phyloP scores from a whole-genome alignment of 1,140 invertebrate species.

The Oreohelix idahoensis region DNA sequence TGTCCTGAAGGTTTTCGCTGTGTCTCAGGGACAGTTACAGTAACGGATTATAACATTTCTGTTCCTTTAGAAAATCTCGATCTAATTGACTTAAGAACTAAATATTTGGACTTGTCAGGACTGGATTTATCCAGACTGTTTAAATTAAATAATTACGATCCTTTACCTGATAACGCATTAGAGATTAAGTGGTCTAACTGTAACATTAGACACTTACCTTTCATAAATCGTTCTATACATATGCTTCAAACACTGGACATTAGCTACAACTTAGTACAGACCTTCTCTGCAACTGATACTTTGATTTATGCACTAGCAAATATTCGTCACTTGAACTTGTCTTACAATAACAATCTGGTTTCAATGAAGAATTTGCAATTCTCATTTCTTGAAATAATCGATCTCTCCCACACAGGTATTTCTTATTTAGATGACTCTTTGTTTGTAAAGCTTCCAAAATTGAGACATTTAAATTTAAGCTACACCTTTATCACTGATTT shows the following conservation, averaged over 20 bases:
- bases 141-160: background rate
- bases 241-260: background rate
- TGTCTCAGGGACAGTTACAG: background rate
- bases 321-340: background rate
- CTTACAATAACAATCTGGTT: background rate
- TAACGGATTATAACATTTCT: background rate
- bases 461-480: background rate
- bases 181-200: background rate
- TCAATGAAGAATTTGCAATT: background rate
- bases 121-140: background rate
- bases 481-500: background rate
- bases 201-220: no score
- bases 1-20: constrained; percentile 5
- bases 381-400: background rate
- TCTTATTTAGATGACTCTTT: background rate
- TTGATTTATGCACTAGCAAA: background rate
- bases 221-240: no score
- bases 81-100: background rate
- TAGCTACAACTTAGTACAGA: background rate
- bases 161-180: background rate
- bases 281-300: background rate
- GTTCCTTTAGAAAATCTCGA: background rate
- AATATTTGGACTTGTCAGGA: background rate
- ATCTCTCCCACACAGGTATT: background rate
- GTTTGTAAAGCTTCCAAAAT: background rate